phyloP scores from a whole-genome alignment of 37 sponge, comb jelly and placozoan genomes.

The Spongilla lacustris region DNA sequence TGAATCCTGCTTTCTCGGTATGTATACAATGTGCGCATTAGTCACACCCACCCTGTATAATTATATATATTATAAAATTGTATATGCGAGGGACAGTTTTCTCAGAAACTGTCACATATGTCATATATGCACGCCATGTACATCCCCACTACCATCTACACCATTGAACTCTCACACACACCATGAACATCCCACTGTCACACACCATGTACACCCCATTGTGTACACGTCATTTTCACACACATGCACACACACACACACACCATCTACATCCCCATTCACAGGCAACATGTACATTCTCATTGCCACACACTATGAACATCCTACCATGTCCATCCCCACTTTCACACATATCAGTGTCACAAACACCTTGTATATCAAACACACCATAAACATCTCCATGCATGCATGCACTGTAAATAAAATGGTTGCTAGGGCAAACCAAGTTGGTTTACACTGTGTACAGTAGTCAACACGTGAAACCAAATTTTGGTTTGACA shows the following conservation, averaged over 20 bases:
- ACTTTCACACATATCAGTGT: slow-evolving; percentile 1
- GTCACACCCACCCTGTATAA: not conserved
- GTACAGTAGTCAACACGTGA: not conserved
- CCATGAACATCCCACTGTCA: slow-evolving; percentile 1
- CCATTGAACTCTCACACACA: slow-evolving; percentile 1
- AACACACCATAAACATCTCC: not conserved
- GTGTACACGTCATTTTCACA: not conserved
- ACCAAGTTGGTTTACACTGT: slow-evolving; percentile 1
- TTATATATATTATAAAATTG: not conserved
- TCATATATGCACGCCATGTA: not conserved
- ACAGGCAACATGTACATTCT: not conserved
- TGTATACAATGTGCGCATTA: slow-evolving; percentile 1
- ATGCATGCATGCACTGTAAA: slow-evolving; percentile 1
- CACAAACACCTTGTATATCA: slow-evolving; percentile 1
- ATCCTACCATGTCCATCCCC: too few species aligned
- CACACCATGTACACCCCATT: slow-evolving; percentile 1
- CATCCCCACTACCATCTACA: not conserved
- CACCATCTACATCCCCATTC: slow-evolving; percentile 1
- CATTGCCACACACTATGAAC: too few species aligned
- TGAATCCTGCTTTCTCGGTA: not conserved
- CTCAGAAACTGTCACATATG: slow-evolving; percentile 1
- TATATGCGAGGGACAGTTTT: not conserved
- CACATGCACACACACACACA: not conserved
- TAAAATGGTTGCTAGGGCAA: slow-evolving; percentile 1
- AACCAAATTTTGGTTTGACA: slow-evolving; percentile 1